Conservation (phyloP, 2,113 vertebrate genomes). For the Antechinus stuartii region DNA sequence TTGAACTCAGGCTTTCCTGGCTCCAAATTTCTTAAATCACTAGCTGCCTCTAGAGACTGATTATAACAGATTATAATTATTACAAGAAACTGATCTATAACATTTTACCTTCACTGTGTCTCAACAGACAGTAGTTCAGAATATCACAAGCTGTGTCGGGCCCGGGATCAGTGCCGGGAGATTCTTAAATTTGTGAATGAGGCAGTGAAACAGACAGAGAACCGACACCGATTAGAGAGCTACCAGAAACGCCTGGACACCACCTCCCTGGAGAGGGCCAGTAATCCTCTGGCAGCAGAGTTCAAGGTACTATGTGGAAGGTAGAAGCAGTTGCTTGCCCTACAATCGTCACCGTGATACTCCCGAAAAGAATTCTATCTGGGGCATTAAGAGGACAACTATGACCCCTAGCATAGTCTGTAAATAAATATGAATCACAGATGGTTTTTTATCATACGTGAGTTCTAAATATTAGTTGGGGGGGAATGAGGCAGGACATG, state of each 20-base stretch:
- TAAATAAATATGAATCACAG: not conserved
- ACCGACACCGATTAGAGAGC: slow-evolving; percentile 88
- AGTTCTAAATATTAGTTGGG: not conserved
- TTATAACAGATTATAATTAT: too few relatives aligned
- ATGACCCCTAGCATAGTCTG: not conserved
- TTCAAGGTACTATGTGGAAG: slow-evolving; percentile 88
- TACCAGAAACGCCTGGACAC: slow-evolving; percentile 94
- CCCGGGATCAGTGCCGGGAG: slow-evolving; percentile 90
- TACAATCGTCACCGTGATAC: not conserved
- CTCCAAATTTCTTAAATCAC: not conserved
- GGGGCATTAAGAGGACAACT: not conserved
- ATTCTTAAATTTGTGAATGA: slow-evolving; percentile 93
- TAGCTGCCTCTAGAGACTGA: not conserved
- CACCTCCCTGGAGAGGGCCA: slow-evolving; percentile 86
- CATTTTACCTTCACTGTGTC: fast-evolving
- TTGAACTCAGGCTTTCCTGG: not conserved
- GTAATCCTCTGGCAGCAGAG: slow-evolving; percentile 87
- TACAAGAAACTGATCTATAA: not conserved
- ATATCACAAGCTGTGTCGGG: slow-evolving; percentile 87
- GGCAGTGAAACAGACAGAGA: slow-evolving; percentile 90
- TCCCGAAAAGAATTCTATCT: not conserved
- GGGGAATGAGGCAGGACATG: not conserved
- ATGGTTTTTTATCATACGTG: not conserved
- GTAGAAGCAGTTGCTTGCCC: not conserved
- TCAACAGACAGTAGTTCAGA: slow-evolving; percentile 85